These are phyloP conservation scores for Apaloderma vittatum DNA, from an alignment of 2,113 vertebrate genomes.

Conservation along the genomic window DNA sequence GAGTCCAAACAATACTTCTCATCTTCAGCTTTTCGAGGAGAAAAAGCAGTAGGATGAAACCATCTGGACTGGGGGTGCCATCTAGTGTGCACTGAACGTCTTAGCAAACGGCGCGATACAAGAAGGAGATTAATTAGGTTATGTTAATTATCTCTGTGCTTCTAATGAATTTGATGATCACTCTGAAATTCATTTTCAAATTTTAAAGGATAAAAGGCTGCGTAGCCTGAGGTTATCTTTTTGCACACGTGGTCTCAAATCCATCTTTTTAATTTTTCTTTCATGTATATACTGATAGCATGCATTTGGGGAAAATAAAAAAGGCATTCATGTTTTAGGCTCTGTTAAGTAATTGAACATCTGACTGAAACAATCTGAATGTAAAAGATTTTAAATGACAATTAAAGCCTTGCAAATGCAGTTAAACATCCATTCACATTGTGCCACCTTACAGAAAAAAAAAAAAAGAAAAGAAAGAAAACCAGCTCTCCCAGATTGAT, in stretches of 20 bases:
- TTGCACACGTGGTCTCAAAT: not conserved
- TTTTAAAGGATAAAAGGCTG: slow-evolving; percentile 5
- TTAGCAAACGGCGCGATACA: not conserved
- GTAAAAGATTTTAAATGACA: not conserved
- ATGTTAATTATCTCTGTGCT: not conserved
- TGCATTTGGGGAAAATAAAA: not conserved
- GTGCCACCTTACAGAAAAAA: not conserved
- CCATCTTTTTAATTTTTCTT: slow-evolving; percentile 31
- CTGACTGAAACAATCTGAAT: not conserved
- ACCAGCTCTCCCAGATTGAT: not conserved
- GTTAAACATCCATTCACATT: not conserved
- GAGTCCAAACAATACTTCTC: not conserved
- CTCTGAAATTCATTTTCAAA: not conserved
- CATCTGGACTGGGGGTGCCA: slow-evolving; percentile 26
- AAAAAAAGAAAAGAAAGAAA: not conserved
- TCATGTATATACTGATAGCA: not conserved
- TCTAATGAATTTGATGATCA: slow-evolving; percentile 1
- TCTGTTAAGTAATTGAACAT: not conserved
- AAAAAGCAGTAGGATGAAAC: not conserved
- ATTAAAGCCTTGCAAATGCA: not conserved
- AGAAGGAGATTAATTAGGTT: not conserved
- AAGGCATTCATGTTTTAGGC: not conserved
- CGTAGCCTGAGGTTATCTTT: slow-evolving; percentile 2
- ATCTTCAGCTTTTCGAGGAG: not conserved
- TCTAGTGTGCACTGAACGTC: slow-evolving; percentile 45